phyloP scores from a whole-genome alignment of 2,113 vertebrate species.

The Pterocles orientalis region DNA sequence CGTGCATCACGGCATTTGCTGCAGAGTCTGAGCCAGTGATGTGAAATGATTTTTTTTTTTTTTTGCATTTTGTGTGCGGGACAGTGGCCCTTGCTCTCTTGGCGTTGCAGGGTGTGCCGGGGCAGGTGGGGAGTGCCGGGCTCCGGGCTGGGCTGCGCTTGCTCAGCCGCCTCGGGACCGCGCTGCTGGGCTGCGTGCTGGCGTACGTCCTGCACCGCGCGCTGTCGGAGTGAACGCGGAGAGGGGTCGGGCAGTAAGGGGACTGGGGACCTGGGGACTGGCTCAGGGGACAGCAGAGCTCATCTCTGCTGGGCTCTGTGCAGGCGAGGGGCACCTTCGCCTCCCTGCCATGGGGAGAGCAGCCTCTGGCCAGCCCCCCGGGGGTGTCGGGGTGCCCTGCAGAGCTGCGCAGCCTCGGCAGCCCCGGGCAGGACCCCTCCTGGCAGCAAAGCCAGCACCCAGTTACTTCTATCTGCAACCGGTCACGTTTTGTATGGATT shows the following conservation, averaged over 20 bases:
- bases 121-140: not conserved
- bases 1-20: accelerated
- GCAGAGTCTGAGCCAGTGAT: accelerated
- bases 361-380: not conserved
- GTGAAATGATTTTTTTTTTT: too few relatives aligned
- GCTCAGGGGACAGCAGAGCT: not conserved
- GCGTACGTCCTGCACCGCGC: not conserved
- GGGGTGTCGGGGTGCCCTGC: not conserved
- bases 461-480: not conserved
- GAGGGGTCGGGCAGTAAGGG: accelerated
- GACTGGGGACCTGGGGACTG: not conserved
- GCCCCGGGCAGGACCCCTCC: not conserved
- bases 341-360: not conserved
- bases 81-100: not conserved
- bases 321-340: not conserved
- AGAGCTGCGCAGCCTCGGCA: not conserved
- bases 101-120: slow-evolving; percentile 25
- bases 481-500: not conserved
- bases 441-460: not conserved
- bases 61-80: not conserved
- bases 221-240: not conserved
- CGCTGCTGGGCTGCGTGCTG: slow-evolving; percentile 28
- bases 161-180: not conserved
- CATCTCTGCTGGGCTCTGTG: not conserved
- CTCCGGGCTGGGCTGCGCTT: not conserved